A percentile compares a stretch with the other conserved stretches of the same genome.
Conservation (phyloP, 2,888 invertebrate genomes). For the Nomada goodeniana region DNA sequence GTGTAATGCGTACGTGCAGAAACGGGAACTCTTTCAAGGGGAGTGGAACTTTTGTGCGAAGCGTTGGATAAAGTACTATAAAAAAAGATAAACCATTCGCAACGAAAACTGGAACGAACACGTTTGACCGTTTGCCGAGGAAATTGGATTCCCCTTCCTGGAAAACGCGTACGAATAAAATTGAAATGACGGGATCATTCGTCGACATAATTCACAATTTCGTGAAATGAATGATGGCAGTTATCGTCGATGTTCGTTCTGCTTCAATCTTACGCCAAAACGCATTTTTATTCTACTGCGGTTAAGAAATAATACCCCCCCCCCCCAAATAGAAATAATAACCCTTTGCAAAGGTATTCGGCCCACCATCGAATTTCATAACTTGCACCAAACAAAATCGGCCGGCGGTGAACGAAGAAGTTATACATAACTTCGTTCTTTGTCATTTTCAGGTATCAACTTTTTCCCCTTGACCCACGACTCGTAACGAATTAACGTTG, state of each 20-base stretch:
- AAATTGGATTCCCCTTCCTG: slow-evolving; percentile 27
- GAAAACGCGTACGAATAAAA: background rate
- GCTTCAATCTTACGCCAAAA: background rate
- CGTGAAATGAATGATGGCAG: background rate
- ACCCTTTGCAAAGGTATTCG: too few species aligned
- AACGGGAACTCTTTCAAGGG: too few species aligned
- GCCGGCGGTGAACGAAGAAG: background rate
- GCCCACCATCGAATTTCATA: too few species aligned
- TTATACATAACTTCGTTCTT: background rate
- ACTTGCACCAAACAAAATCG: too few species aligned
- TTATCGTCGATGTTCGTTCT: slow-evolving; percentile 2
- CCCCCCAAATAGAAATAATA: too few species aligned
- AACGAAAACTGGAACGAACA: background rate
- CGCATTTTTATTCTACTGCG: too few species aligned
- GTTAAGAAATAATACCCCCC: background rate
- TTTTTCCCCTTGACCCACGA: background rate
- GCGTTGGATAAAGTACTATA: background rate
- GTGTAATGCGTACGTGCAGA: too few species aligned
- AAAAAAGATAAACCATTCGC: slow-evolving; percentile 2
- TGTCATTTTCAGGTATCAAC: too few species aligned
- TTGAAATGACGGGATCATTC: background rate
- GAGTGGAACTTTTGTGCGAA: too few species aligned
- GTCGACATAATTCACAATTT: slow-evolving; percentile 9
- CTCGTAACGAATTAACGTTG: background rate
- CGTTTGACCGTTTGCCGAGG: slow-evolving; percentile 20